phyloP scores from a whole-genome alignment of 2,888 invertebrate species.

The Aromia moschata region DNA sequence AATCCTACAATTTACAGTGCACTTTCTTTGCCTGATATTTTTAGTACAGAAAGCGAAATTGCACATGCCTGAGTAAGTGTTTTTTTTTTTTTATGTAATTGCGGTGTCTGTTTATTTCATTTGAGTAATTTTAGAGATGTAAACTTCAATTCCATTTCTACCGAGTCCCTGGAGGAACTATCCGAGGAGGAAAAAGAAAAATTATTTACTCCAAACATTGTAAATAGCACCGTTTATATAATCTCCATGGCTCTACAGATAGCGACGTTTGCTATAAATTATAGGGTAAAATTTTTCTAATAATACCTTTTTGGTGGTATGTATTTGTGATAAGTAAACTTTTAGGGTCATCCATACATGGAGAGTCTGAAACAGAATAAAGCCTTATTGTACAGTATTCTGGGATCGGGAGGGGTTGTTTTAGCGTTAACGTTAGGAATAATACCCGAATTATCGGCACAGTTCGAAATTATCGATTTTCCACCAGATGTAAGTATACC shows the following conservation, averaged over 20 bases:
- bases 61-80: slow-evolving; percentile 74
- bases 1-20: slow-evolving; percentile 91
- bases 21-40: slow-evolving; percentile 90
- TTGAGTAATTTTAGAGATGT: neutral
- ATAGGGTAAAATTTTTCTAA: slow-evolving; percentile 83
- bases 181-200: slow-evolving; percentile 77
- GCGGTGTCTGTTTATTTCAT: too few species aligned
- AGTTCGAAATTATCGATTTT: slow-evolving; percentile 96
- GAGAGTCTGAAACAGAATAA: slow-evolving; percentile 93
- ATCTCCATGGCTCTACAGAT: slow-evolving; percentile 98
- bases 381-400: slow-evolving; percentile 89
- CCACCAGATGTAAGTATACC: slow-evolving; percentile 70
- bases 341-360: slow-evolving; percentile 98
- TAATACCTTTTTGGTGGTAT: slow-evolving; percentile 1
- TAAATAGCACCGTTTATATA: slow-evolving; percentile 98
- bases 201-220: slow-evolving; percentile 90
- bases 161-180: slow-evolving; percentile 60
- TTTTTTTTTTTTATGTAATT: too few species aligned
- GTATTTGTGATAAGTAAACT: neutral
- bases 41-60: slow-evolving; percentile 83
- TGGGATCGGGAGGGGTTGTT: slow-evolving; percentile 84
- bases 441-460: slow-evolving; percentile 83
- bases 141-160: slow-evolving; percentile 65
- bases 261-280: slow-evolving; percentile 98
- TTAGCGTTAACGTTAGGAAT: slow-evolving; percentile 85